Percentiles rank a stretch among this genome's conserved stretches.
Conservation (phyloP, 2,888 invertebrate genomes). For the Pristionchus fissidentatus region DNA sequence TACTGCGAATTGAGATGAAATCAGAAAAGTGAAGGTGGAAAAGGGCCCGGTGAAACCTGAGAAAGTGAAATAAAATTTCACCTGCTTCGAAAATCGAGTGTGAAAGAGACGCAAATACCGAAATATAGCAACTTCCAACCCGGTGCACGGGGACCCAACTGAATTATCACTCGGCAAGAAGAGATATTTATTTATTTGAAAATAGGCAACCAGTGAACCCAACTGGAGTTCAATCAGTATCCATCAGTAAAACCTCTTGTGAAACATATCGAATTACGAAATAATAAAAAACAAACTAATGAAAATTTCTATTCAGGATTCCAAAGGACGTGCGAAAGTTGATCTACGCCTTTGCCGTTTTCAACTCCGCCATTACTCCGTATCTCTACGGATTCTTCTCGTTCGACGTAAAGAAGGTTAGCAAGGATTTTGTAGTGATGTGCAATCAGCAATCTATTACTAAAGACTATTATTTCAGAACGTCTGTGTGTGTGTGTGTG, state of each 20-base stretch:
- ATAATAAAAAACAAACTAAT: not conserved
- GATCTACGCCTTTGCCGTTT: slow-evolving; percentile 93
- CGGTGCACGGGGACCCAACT: no score
- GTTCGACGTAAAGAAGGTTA: slow-evolving; percentile 64
- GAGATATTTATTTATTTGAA: no score
- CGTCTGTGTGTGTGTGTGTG: not conserved
- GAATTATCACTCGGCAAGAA: no score
- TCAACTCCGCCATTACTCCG: slow-evolving; percentile 96
- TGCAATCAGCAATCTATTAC: not conserved
- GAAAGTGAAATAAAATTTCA: no score
- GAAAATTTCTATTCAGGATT: slow-evolving; percentile 56
- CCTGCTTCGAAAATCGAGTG: no score
- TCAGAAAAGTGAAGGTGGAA: no score
- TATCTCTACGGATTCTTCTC: slow-evolving; percentile 87
- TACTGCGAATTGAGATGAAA: no score
- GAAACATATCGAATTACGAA: not conserved
- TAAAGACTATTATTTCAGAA: no score
- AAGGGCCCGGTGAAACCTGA: no score
- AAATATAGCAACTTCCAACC: no score
- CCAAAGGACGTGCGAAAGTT: slow-evolving; percentile 69
- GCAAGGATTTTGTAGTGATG: slow-evolving; percentile 14
- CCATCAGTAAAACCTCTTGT: not conserved
- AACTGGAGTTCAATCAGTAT: no score
- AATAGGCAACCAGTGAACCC: slow-evolving; percentile 1
- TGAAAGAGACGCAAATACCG: no score